phyloP scores from a whole-genome alignment of 2,888 invertebrate genomes.

The Pseudococcus longispinus region DNA sequence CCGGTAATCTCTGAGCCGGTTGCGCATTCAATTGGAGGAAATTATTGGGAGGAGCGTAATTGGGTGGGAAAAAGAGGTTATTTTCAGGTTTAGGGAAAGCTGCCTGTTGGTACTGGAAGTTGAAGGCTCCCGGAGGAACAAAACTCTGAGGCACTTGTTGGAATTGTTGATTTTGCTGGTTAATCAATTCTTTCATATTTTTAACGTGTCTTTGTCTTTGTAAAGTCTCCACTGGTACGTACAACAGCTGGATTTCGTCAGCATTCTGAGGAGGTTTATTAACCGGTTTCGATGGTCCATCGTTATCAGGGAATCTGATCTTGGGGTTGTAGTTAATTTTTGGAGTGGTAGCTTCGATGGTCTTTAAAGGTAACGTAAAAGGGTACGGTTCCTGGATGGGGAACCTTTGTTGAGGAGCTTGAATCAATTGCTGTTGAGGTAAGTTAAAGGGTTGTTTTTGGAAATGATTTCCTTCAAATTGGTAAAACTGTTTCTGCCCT shows the following conservation, averaged over 20 bases:
- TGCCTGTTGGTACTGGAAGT: constrained; percentile 38
- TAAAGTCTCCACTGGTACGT: constrained; percentile 81
- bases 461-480: constrained; percentile 42
- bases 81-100: constrained; percentile 52
- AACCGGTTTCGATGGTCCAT: constrained; percentile 25
- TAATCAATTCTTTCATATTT: constrained; percentile 42
- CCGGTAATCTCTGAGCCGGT: neutral
- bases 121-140: constrained; percentile 26
- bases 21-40: constrained; percentile 42
- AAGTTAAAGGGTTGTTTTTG: constrained; percentile 38
- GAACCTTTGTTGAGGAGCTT: constrained; percentile 53
- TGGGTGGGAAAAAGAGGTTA: constrained; percentile 45
- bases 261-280: constrained; percentile 56
- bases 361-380: constrained; percentile 40
- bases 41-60: constrained; percentile 61
- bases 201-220: constrained; percentile 62
- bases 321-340: constrained; percentile 44
- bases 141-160: constrained; percentile 45
- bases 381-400: constrained; percentile 46
- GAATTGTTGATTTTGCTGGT: constrained; percentile 11
- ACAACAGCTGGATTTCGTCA: constrained; percentile 77
- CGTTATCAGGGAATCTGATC: constrained; percentile 49
- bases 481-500: constrained; percentile 49
- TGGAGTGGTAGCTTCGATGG: constrained; percentile 40
- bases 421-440: constrained; percentile 61